phyloP scores from a whole-genome alignment of 30 jellyfish, hydroid and myxozoan species.

The Pelagia noctiluca region DNA sequence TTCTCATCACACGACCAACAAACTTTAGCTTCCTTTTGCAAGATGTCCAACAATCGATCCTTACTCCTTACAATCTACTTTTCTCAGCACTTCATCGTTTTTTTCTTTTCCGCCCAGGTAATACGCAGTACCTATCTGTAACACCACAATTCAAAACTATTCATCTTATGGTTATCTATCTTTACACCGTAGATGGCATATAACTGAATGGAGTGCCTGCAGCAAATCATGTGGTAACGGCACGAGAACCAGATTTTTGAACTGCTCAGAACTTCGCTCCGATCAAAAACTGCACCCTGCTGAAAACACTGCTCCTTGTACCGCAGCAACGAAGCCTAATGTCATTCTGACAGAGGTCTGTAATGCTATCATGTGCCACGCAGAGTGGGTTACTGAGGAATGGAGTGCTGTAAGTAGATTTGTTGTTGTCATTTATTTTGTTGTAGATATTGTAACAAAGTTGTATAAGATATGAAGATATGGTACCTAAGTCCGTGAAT shows the following conservation, averaged over 20 bases:
- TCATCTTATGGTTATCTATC: background rate
- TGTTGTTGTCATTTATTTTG: no score
- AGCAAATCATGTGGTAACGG: constrained; percentile 88
- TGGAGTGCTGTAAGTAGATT: constrained; percentile 51
- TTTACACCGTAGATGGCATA: constrained; percentile 64
- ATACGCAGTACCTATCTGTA: background rate
- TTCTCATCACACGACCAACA: no score
- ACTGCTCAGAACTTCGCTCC: constrained; percentile 56
- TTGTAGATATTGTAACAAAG: no score
- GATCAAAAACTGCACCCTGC: constrained; percentile 34
- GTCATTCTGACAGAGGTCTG: constrained; percentile 35
- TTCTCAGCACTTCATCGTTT: no score
- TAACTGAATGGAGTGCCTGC: constrained; percentile 76
- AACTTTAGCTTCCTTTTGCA: no score
- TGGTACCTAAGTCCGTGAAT: no score
- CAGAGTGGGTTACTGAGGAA: constrained; percentile 55
- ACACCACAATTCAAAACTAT: background rate
- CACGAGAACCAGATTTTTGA: constrained; percentile 42
- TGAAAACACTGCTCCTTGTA: constrained; percentile 27
- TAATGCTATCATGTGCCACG: constrained; percentile 65
- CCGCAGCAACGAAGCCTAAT: constrained; percentile 24
- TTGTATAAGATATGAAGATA: no score
- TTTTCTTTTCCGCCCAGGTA: background rate
- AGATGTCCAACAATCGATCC: no score
- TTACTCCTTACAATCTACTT: no score